Percentiles rank a stretch among this genome's conserved stretches.
phyloP scores from a whole-genome alignment of 1,140 invertebrate species.

The Drosophila pallidifrons region DNA sequence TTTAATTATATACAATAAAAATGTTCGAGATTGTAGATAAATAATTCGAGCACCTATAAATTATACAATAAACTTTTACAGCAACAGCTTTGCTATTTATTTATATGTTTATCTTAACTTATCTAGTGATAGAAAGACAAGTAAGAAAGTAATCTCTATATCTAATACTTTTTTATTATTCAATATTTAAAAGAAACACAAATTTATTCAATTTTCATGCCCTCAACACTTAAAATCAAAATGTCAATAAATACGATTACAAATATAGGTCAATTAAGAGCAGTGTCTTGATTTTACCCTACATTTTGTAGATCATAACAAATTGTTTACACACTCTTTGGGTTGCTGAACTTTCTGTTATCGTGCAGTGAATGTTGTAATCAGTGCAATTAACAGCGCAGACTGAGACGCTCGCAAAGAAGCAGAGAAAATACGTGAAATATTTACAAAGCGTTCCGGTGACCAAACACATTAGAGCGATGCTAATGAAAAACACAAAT shows the following conservation, averaged over 20 bases:
- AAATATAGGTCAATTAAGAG: not conserved
- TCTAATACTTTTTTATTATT: not conserved
- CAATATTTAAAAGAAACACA: not conserved
- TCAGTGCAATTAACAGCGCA: slow-evolving; percentile 46
- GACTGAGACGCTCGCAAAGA: slow-evolving; percentile 5
- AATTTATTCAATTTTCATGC: not conserved
- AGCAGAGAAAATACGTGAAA: slow-evolving; percentile 27
- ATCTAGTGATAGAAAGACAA: not conserved
- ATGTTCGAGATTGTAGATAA: not conserved
- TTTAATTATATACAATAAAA: slow-evolving; percentile 14
- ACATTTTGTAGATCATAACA: not conserved
- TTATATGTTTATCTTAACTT: not conserved
- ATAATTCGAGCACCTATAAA: not conserved
- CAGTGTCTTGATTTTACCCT: not conserved
- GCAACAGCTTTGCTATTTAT: not conserved
- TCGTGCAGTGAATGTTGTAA: slow-evolving; percentile 36
- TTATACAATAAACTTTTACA: not conserved
- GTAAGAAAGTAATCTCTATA: not conserved
- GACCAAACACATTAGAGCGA: slow-evolving; percentile 56
- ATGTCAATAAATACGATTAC: not conserved
- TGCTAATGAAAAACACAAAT: slow-evolving; percentile 68
- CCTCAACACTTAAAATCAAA: no score
- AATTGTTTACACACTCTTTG: not conserved
- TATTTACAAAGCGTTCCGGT: slow-evolving; percentile 34
- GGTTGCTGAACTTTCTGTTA: slow-evolving; percentile 37